Percentiles rank a stretch among this genome's conserved stretches.
Conservation (phyloP, 1,140 invertebrate species). For the Drosophila lacteicornis region DNA sequence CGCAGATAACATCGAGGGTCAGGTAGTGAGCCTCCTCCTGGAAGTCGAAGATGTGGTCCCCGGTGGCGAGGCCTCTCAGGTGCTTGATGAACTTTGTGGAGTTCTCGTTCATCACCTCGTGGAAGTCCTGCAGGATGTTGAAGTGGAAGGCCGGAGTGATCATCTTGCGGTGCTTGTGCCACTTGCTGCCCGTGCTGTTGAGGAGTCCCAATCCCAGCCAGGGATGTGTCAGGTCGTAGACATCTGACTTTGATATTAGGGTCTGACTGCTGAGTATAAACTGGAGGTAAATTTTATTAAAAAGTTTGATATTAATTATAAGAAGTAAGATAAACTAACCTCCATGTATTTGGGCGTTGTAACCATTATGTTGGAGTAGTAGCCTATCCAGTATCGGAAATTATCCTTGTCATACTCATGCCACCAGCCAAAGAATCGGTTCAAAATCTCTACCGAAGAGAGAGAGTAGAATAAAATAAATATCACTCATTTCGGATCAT, state of each 20-base stretch:
- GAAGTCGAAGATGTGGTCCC: conserved; percentile 68
- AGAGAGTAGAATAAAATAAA: not conserved
- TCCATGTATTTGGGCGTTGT: conserved; percentile 72
- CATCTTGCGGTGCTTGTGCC: conserved; percentile 80
- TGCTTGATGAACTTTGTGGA: conserved; percentile 87
- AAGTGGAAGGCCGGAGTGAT: conserved; percentile 95
- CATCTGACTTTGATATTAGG: conserved; percentile 63
- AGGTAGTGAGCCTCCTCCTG: conserved; percentile 69
- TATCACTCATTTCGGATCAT: not conserved
- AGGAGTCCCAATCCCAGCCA: conserved; percentile 85
- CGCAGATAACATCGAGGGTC: conserved; percentile 77
- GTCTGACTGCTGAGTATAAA: conserved; percentile 67
- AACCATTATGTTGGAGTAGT: conserved; percentile 60
- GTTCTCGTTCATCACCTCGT: conserved; percentile 90
- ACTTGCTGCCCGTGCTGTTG: conserved; percentile 73
- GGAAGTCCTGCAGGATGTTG: conserved; percentile 91
- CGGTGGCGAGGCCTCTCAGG: conserved; percentile 60
- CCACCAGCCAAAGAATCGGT: conserved; percentile 69
- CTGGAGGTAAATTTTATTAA: conserved; percentile 4
- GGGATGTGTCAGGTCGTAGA: conserved; percentile 84
- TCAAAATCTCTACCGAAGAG: conserved; percentile 49
- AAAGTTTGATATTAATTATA: no score
- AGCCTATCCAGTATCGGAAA: conserved; percentile 69
- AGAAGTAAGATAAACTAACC: conserved; percentile 27
- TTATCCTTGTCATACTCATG: conserved; percentile 56